phyloP scores from a whole-genome alignment of 2,888 invertebrate genomes.

The Erebia aethiops region DNA sequence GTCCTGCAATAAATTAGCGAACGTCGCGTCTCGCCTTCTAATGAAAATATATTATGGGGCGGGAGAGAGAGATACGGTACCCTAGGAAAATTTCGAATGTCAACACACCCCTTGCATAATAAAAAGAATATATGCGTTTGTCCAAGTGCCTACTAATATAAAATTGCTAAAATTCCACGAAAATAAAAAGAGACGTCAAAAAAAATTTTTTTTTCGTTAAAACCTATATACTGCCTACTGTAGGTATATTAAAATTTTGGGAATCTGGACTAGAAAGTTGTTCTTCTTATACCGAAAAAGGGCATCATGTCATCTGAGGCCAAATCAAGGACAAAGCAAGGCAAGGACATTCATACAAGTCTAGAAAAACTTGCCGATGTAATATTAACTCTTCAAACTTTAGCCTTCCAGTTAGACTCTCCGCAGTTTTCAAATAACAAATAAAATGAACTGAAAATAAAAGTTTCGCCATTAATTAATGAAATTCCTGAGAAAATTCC shows the following conservation, averaged over 20 bases:
- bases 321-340: too few species aligned
- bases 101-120: constrained; percentile 17
- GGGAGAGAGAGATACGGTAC: constrained; percentile 34
- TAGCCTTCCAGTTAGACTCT: not conserved
- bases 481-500: not conserved
- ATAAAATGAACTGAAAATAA: constrained; percentile 6
- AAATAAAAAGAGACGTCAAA: not conserved
- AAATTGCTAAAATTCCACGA: not conserved
- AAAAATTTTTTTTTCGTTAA: not conserved
- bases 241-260: too few species aligned
- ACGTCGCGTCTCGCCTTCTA: constrained; percentile 48
- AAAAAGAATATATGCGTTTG: constrained; percentile 7
- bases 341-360: too few species aligned
- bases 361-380: too few species aligned
- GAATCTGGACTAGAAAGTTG: too few species aligned
- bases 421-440: not conserved
- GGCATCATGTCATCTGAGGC: too few species aligned
- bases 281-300: too few species aligned
- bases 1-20: constrained; percentile 62
- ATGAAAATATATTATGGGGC: constrained; percentile 57
- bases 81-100: constrained; percentile 32
- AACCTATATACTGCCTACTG: too few species aligned
- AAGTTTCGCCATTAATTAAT: constrained; percentile 25
- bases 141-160: not conserved
- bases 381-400: not conserved